A percentile compares a stretch with the other conserved stretches of the same genome.
These are phyloP conservation scores for Eurytoma adleriae DNA, from an alignment of 2,888 invertebrate species.

Conservation along the genomic window DNA sequence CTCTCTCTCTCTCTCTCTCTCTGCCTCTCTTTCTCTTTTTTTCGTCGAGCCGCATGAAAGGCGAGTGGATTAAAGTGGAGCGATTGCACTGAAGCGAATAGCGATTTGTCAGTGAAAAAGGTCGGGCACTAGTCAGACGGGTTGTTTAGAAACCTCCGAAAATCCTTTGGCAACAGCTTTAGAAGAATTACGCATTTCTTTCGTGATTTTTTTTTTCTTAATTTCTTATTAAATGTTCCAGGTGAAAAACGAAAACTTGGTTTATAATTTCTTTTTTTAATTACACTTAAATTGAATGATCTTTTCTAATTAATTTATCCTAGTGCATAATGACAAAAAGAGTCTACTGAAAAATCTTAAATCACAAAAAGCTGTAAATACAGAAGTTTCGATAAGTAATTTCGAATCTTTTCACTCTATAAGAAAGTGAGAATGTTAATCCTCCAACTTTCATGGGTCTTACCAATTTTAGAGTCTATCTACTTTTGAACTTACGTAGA, in stretches of 20 bases:
- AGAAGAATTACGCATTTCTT: not conserved
- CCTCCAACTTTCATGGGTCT: conserved; percentile 42
- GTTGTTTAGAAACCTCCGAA: not conserved
- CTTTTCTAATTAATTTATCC: too few relatives aligned
- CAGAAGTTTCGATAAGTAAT: conserved; percentile 31
- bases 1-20: conserved; percentile 3
- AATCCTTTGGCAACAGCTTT: not conserved
- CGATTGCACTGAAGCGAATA: not conserved
- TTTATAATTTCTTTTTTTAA: not conserved
- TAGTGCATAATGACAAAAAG: not conserved
- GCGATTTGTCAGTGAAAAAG: not conserved
- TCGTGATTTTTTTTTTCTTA: not conserved
- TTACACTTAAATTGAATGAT: not conserved
- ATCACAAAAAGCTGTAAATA: conserved; percentile 1
- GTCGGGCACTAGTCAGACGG: not conserved
- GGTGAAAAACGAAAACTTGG: not conserved
- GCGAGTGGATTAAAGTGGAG: conserved; percentile 12
- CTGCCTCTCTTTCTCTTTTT: not conserved
- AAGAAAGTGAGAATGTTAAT: conserved; percentile 43
- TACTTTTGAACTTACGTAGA: conserved; percentile 50
- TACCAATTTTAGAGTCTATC: conserved; percentile 43
- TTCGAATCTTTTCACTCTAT: conserved; percentile 34
- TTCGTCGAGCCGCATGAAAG: not conserved
- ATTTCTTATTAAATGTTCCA: not conserved
- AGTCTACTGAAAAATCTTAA: not conserved